phyloP scores from a whole-genome alignment of 2,888 invertebrate species.

The Lacanobia wlatinum region DNA sequence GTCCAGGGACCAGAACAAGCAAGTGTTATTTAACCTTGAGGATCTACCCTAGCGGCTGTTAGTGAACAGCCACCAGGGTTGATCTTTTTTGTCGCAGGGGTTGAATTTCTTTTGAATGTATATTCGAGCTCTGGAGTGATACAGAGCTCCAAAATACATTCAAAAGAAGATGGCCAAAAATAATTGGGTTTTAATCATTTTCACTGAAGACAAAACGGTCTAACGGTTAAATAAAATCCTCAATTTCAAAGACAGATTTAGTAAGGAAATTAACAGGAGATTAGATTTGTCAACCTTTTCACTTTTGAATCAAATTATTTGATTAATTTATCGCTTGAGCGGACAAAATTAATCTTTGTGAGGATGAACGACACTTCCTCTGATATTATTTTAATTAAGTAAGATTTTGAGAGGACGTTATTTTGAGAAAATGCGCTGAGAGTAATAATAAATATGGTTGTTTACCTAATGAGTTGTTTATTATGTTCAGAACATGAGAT shows the following conservation, averaged over 20 bases:
- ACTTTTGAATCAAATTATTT: constrained; percentile 46
- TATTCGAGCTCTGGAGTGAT: too few species aligned
- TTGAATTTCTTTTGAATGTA: too few species aligned
- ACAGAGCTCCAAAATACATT: too few species aligned
- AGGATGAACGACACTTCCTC: constrained; percentile 21
- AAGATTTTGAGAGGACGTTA: background rate
- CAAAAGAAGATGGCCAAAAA: background rate
- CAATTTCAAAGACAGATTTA: constrained; percentile 5
- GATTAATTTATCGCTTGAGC: constrained; percentile 45
- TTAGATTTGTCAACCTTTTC: constrained; percentile 49
- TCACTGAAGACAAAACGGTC: background rate
- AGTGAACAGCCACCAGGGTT: too few species aligned
- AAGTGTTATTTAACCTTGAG: too few species aligned
- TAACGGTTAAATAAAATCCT: background rate
- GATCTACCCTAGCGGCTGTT: too few species aligned
- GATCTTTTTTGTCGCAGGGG: too few species aligned
- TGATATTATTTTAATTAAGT: constrained; percentile 43
- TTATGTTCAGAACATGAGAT: too few species aligned
- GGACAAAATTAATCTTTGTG: constrained; percentile 36
- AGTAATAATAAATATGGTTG: too few species aligned
- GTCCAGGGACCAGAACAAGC: too few species aligned
- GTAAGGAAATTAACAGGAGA: constrained; percentile 25
- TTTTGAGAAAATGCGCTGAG: background rate
- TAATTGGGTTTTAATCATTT: constrained; percentile 5
- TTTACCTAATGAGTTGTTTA: too few species aligned